phyloP scores from a whole-genome alignment of 2,888 invertebrate species.

The Phorcus lineatus region DNA sequence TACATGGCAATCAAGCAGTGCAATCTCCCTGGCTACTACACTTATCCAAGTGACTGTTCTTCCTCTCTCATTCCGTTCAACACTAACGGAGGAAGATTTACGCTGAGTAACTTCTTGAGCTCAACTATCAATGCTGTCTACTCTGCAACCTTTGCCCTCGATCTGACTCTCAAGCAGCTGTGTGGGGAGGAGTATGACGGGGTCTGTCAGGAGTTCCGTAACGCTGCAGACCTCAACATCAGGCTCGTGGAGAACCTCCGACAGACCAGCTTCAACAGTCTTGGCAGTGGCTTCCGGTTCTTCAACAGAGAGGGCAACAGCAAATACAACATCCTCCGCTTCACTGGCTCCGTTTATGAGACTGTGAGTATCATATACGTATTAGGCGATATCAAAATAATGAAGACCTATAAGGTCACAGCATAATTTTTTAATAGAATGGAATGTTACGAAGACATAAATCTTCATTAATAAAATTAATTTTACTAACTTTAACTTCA shows the following conservation, averaged over 20 bases:
- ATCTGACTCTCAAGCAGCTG: slow-evolving; percentile 66
- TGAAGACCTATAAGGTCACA: too few relatives aligned
- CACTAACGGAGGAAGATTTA: slow-evolving; percentile 41
- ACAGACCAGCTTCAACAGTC: slow-evolving; percentile 51
- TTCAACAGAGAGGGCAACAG: slow-evolving; percentile 57
- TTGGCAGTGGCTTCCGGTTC: slow-evolving; percentile 50
- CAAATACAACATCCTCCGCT: slow-evolving; percentile 40
- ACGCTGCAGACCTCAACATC: slow-evolving; percentile 42
- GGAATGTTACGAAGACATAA: too few relatives aligned
- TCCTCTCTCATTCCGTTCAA: neutral
- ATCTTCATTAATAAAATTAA: too few relatives aligned
- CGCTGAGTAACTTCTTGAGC: slow-evolving; percentile 61
- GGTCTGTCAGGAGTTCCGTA: slow-evolving; percentile 51
- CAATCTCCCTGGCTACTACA: slow-evolving; percentile 55
- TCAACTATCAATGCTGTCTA: slow-evolving; percentile 75
- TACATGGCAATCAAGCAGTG: slow-evolving; percentile 63
- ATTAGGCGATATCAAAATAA: too few relatives aligned
- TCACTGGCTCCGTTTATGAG: slow-evolving; percentile 37
- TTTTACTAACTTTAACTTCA: too few relatives aligned
- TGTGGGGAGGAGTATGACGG: slow-evolving; percentile 57
- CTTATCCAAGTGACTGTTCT: slow-evolving; percentile 27
- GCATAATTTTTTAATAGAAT: too few relatives aligned
- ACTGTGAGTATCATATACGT: neutral
- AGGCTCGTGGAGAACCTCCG: slow-evolving; percentile 55
- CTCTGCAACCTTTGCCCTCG: slow-evolving; percentile 71